phyloP scores from a whole-genome alignment of 2,113 vertebrate genomes.

The Paracanthobrama guichenoti region DNA sequence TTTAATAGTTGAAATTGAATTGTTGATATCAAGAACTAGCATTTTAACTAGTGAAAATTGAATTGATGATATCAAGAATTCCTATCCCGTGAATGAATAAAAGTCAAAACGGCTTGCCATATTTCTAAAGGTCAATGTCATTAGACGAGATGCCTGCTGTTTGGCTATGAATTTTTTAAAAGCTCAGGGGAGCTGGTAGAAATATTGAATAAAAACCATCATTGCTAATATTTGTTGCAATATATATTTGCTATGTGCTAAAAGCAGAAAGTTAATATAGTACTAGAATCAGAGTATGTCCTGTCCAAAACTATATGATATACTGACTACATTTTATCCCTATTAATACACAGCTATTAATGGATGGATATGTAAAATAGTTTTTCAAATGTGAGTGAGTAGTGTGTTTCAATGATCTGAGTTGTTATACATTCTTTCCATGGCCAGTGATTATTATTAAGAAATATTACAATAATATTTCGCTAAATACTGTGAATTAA shows the following conservation, averaged over 20 bases:
- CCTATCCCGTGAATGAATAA: too few relatives aligned
- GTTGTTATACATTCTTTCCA: neutral
- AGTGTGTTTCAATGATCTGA: neutral
- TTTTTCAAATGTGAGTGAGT: neutral
- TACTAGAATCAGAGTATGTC: neutral
- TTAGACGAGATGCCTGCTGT: slow-evolving; percentile 12
- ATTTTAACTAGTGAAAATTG: too few relatives aligned
- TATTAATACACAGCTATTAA: neutral
- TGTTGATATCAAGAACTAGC: too few relatives aligned
- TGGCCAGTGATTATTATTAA: neutral
- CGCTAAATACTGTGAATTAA: too few relatives aligned
- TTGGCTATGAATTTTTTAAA: slow-evolving; percentile 32
- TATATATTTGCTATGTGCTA: neutral
- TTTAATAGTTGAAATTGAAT: too few relatives aligned
- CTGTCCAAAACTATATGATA: neutral
- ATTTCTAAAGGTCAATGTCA: slow-evolving; percentile 11
- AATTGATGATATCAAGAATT: too few relatives aligned
- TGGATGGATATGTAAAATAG: too few relatives aligned
- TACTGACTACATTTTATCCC: neutral
- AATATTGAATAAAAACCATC: neutral
- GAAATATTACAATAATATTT: neutral
- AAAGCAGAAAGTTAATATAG: neutral
- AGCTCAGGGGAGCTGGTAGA: neutral
- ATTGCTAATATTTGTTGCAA: neutral
- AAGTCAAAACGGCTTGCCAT: too few relatives aligned